Evolutionary conservation across 2,888 invertebrate species (phyloP), one percentile per base, ranked within the genome.

Genomic region (Xanthorhoe spadicearia): DNA sequence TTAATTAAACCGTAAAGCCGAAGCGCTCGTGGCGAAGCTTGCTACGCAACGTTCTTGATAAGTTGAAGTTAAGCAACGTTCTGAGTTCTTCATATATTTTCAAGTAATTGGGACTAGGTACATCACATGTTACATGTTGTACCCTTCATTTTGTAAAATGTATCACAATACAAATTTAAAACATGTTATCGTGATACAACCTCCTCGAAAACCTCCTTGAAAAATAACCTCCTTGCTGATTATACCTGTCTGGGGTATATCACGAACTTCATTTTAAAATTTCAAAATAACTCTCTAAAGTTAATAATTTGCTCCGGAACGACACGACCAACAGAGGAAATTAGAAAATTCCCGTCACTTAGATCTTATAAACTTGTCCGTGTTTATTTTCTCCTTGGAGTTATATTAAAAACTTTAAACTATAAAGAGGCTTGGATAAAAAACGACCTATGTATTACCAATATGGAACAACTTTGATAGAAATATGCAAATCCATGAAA

Each of bases 191-290:
- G n/a, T 1, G 13, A 17, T 5, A 50, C 6, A 38, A 54, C n/a
- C n/a, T n/a, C n/a, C n/a, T n/a, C n/a, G n/a, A n/a, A n/a, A n/a
- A n/a, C n/a, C n/a, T n/a, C n/a, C n/a, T n/a, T 17, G 32, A 6
- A 35, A 61, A 61, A 49, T 32, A n/a, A 23, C 23, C 1, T 7
- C 18, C 23, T 10, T 38, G 15, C 19, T 7, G 17, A 50, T 23
- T 10, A 17, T 57, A 58, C 48, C 64, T 58, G 63, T 48, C 58
- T 58, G 35, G 13, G 58, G 58, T 19, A 50, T 58, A 59, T 62
- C 60, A 52, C 55, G 28, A 59, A 38, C 54, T 58, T 66, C 54
- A 48, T 62, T 66, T 55, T 59, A 38, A 62, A 59, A 62, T 54
- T 54, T 13, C 19, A 53, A 58, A 64, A 53, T 62, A 35, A 46